A percentile compares a stretch with the other conserved stretches of the same genome.
Evolutionary conservation across 2,113 vertebrate genomes (phyloP).

Genomic region (Natator depressus): DNA sequence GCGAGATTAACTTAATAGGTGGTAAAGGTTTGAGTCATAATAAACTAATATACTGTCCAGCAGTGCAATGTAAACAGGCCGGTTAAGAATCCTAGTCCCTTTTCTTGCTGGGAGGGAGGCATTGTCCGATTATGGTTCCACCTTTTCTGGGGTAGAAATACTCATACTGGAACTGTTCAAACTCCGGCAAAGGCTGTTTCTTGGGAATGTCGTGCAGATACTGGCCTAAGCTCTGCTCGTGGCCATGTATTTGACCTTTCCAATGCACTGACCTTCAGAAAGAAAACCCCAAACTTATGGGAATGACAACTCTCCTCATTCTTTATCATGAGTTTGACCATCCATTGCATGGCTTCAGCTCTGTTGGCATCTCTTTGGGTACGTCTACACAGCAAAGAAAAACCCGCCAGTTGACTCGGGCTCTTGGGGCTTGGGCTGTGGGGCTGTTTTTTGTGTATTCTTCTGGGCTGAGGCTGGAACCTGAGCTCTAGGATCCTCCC

Average conservation of each 20-base stretch:
- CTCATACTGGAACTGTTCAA: background rate
- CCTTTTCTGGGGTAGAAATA: no score
- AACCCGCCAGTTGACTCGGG: no score
- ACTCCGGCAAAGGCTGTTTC: background rate
- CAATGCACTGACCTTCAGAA: background rate
- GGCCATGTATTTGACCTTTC: background rate
- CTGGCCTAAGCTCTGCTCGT: background rate
- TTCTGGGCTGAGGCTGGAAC: no score
- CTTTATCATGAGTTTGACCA: background rate
- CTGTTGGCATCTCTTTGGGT: background rate
- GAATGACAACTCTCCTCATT: background rate
- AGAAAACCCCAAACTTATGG: background rate
- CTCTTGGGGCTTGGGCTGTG: no score
- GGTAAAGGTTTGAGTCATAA: background rate
- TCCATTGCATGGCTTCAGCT: background rate
- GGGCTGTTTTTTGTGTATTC: no score
- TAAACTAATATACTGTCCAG: background rate
- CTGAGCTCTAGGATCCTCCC: no score
- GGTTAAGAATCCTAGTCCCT: background rate
- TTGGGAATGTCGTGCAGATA: background rate
- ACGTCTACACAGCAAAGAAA: no score
- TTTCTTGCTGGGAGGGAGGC: background rate
- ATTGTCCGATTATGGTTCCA: no score
- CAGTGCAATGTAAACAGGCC: background rate
- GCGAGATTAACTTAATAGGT: background rate